Evolutionary conservation across 2,113 vertebrate genomes (phyloP).

Genomic region (Lipophrys pholis): DNA sequence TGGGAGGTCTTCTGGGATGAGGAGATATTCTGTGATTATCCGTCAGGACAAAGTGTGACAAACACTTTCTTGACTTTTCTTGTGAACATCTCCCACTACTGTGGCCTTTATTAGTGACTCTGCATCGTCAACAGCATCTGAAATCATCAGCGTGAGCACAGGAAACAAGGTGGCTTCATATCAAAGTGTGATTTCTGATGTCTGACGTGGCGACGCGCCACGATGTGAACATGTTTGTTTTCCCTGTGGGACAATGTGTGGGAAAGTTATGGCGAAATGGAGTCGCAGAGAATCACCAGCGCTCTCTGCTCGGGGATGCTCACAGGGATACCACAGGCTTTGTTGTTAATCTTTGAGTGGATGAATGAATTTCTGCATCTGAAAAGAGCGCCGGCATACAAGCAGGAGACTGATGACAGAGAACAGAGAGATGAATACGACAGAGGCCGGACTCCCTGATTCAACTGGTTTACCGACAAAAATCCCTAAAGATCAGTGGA

Average conservation of each 20-base stretch:
- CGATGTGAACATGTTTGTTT: conserved; percentile 34
- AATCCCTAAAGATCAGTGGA: conserved; percentile 13
- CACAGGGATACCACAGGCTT: conserved; percentile 41
- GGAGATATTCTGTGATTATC: too few species aligned
- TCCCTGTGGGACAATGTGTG: conserved; percentile 8
- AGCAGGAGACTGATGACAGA: conserved; percentile 18
- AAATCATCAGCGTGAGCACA: neutral
- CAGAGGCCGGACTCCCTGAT: conserved; percentile 14
- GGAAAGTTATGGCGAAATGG: conserved; percentile 12
- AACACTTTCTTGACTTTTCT: too few species aligned
- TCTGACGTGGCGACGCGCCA: conserved; percentile 22
- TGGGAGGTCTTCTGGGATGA: too few species aligned
- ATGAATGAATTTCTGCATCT: conserved; percentile 42
- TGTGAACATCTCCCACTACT: too few species aligned
- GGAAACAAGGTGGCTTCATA: neutral
- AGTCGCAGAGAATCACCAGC: neutral
- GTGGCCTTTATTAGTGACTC: neutral
- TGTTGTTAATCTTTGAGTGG: conserved; percentile 47
- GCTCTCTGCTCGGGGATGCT: conserved; percentile 10
- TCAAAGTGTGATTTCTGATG: conserved; percentile 5
- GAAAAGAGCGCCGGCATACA: conserved; percentile 5
- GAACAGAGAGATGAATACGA: conserved; percentile 20
- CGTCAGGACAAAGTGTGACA: too few species aligned
- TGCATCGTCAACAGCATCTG: neutral
- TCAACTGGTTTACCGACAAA: neutral